These are phyloP conservation scores for Syrmaticus mikado DNA, from an alignment of 2,113 vertebrate species.

Conservation along the genomic window DNA sequence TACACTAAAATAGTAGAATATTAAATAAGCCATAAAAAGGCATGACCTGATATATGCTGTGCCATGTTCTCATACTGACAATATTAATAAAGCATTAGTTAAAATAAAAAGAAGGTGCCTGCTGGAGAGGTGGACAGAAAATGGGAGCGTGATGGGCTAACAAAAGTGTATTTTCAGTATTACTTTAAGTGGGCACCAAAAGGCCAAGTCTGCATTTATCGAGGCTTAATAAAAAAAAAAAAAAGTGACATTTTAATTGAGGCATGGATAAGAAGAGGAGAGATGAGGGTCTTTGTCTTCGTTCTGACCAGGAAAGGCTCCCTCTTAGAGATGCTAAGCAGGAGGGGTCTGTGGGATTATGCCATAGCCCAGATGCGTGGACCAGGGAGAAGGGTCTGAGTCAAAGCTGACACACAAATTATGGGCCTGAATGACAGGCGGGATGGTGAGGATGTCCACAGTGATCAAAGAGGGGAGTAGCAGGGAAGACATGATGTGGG, in stretches of 20 bases:
- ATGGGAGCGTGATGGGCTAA: not conserved
- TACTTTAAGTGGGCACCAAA: not conserved
- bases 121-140: not conserved
- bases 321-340: not conserved
- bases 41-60: not conserved
- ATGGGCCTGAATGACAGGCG: constrained; percentile 41
- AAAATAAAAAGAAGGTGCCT: not conserved
- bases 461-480: constrained; percentile 41
- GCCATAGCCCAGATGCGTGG: not conserved
- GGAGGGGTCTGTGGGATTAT: constrained; percentile 12
- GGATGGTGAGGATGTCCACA: not conserved
- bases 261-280: not conserved
- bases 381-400: constrained; percentile 5
- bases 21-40: constrained; percentile 4
- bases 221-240: not conserved
- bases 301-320: not conserved
- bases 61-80: not conserved
- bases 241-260: not conserved
- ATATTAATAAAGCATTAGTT: not conserved
- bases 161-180: not conserved
- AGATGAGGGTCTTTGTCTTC: not conserved
- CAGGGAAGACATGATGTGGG: constrained; percentile 1
- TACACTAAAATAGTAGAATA: constrained; percentile 14
- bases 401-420: constrained; percentile 50
- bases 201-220: not conserved